Conservation (phyloP, 2,888 invertebrate species). For the Gymnoscelis rufifasciata region DNA sequence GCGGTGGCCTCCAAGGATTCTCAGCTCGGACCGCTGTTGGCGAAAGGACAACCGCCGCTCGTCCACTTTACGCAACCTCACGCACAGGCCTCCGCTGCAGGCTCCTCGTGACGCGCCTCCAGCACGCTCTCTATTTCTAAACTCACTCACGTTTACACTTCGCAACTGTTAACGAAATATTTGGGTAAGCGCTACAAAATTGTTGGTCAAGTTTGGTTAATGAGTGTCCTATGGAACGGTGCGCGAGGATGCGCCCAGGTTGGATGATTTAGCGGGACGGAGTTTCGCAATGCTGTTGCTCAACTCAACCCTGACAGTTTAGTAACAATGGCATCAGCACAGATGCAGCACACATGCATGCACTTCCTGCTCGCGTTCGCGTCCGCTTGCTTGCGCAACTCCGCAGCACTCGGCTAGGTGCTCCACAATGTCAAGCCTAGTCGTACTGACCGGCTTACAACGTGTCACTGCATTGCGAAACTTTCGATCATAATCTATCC, state of each 20-base stretch:
- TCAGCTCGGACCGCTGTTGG: conserved; percentile 59
- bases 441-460: conserved; percentile 32
- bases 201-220: conserved; percentile 57
- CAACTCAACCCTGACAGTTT: conserved; percentile 77
- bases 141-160: conserved; percentile 67
- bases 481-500: conserved; percentile 47
- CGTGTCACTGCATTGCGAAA: conserved; percentile 60
- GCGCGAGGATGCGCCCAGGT: not conserved
- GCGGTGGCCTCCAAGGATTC: conserved; percentile 75
- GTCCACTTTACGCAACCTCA: conserved; percentile 51
- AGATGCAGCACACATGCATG: conserved; percentile 75
- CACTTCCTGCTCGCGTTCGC: conserved; percentile 74
- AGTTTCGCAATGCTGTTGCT: conserved; percentile 71
- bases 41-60: conserved; percentile 53
- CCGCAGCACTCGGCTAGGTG: not conserved
- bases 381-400: conserved; percentile 65
- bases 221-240: conserved; percentile 12
- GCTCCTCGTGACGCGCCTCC: conserved; percentile 49
- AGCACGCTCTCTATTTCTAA: conserved; percentile 54
- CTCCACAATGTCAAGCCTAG: conserved; percentile 28
- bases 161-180: conserved; percentile 67
- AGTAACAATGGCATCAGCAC: conserved; percentile 72
- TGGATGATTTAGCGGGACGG: conserved; percentile 65
- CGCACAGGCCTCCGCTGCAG: conserved; percentile 38
- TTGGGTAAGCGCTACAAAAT: conserved; percentile 51